phyloP scores from a whole-genome alignment of 2,888 invertebrate genomes.

The Trichopria drosophilae region DNA sequence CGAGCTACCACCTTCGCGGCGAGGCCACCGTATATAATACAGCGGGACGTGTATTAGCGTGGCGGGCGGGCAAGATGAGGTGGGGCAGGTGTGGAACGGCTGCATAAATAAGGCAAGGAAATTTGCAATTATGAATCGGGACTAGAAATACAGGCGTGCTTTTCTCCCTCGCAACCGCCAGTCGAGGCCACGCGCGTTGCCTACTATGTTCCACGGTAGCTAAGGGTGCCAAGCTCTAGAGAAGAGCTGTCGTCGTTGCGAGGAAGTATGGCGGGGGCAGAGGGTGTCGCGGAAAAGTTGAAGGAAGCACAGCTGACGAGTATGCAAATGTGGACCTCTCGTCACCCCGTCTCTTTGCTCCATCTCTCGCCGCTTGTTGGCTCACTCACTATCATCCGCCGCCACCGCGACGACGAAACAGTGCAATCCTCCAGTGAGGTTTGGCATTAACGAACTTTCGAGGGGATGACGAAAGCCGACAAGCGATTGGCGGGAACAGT shows the following conservation, averaged over 20 bases:
- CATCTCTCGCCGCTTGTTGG: slow-evolving; percentile 32
- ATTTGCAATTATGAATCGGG: slow-evolving; percentile 59
- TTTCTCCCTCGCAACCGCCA: slow-evolving; percentile 38
- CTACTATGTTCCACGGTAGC: slow-evolving; percentile 2
- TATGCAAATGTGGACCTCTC: slow-evolving; percentile 56
- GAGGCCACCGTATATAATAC: slow-evolving; percentile 25
- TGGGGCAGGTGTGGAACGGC: slow-evolving; percentile 41
- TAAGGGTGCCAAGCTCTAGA: too few species aligned
- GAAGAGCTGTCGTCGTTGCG: too few species aligned
- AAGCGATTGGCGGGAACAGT: too few species aligned
- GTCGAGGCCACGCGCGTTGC: slow-evolving; percentile 29
- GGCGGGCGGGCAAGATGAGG: slow-evolving; percentile 14
- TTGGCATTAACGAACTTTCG: slow-evolving; percentile 49
- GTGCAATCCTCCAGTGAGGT: slow-evolving; percentile 50
- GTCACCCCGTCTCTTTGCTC: slow-evolving; percentile 22
- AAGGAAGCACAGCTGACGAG: slow-evolving; percentile 60
- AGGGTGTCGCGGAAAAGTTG: slow-evolving; percentile 58
- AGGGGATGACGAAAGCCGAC: too few species aligned
- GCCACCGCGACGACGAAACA: slow-evolving; percentile 40
- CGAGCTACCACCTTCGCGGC: slow-evolving; percentile 5
- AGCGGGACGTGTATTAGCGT: slow-evolving; percentile 36
- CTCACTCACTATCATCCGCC: slow-evolving; percentile 31
- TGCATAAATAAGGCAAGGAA: slow-evolving; percentile 58
- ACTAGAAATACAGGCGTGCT: slow-evolving; percentile 55
- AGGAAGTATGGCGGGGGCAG: too few species aligned